Conservation (phyloP, 1,140 invertebrate genomes). For the Dendrolimus punctatus region DNA sequence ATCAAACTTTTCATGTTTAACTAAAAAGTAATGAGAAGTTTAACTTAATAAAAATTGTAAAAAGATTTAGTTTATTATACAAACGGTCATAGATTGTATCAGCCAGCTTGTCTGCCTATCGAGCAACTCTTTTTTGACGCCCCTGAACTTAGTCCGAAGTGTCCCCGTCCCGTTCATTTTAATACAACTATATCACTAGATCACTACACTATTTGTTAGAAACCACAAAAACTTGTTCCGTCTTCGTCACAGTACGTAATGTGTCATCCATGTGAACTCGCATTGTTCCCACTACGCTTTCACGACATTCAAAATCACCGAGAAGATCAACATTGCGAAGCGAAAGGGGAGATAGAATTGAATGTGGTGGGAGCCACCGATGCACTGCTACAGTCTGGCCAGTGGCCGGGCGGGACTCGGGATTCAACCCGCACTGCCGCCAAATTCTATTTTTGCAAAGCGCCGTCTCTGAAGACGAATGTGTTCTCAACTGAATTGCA, state of each 20-base stretch:
- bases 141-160: slow-evolving; percentile 77
- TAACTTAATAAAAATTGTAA: background rate
- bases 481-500: slow-evolving; percentile 49
- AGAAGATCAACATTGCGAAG: slow-evolving; percentile 7
- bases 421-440: slow-evolving; percentile 51
- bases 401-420: slow-evolving; percentile 49
- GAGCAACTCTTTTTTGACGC: slow-evolving; percentile 82
- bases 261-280: slow-evolving; percentile 18
- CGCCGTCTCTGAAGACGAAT: slow-evolving; percentile 57
- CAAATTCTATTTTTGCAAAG: slow-evolving; percentile 71
- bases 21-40: background rate
- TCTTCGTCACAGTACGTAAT: slow-evolving; percentile 10
- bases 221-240: too few species aligned
- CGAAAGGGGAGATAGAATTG: slow-evolving; percentile 25
- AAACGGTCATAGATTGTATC: slow-evolving; percentile 84
- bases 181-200: slow-evolving; percentile 1
- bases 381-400: slow-evolving; percentile 35
- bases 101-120: slow-evolving; percentile 79
- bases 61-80: slow-evolving; percentile 39
- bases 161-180: slow-evolving; percentile 61
- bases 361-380: slow-evolving; percentile 45
- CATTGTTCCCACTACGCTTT: slow-evolving; percentile 14
- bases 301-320: slow-evolving; percentile 2
- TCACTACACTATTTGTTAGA: too few species aligned
- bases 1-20: too few species aligned